Base-by-base conservation (phyloP, 2,888 invertebrate genomes). In the Epiperipatus broadwayi region DNA sequence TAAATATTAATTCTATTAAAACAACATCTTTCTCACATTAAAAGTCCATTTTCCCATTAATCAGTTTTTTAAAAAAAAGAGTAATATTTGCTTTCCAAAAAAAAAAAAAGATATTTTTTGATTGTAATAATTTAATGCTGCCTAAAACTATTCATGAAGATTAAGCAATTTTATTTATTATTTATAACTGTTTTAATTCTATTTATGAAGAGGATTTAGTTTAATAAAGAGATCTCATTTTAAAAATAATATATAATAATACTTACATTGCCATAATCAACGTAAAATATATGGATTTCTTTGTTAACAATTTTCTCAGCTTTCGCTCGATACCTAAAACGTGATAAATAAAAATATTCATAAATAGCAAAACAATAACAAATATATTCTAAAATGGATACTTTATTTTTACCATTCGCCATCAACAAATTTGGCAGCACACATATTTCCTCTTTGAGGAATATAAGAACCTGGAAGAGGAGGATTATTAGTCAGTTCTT, bases 221-320 rank as follows among this genome's bases (percentile, higher is more conserved):
- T n/a, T n/a, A n/a, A n/a, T n/a, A n/a, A n/a, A n/a, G n/a, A n/a
- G n/a, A n/a, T n/a, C n/a, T n/a, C n/a, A n/a, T n/a, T n/a, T n/a
- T n/a, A n/a, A n/a, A n/a, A n/a, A n/a, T n/a, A n/a, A n/a, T 25
- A 16, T 15, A 7, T 25, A 35, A 14, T 22, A 28, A 20, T 32
- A 54, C 63, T 53, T 49, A 65, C 65, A 60, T 97, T 97, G 48
- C 97, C 97, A 55, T 87, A 97, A 59, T 97, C 97, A 49, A 95
- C 71, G 64, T 85, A 97, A 45, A 79, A 69, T 21, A 97, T 78
- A 37, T 72, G 71, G 10, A 75, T 76, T 51, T 76, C 75, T 42
- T 71, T 68, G 25, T 77, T 75, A 2, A 63, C 65, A 2, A 80
- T 61, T 52, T 73, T 78, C 53, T 89, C 85, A n/a, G 93, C 71